phyloP scores from a whole-genome alignment of 2,888 invertebrate species.

The Myopa tessellatipennis region DNA sequence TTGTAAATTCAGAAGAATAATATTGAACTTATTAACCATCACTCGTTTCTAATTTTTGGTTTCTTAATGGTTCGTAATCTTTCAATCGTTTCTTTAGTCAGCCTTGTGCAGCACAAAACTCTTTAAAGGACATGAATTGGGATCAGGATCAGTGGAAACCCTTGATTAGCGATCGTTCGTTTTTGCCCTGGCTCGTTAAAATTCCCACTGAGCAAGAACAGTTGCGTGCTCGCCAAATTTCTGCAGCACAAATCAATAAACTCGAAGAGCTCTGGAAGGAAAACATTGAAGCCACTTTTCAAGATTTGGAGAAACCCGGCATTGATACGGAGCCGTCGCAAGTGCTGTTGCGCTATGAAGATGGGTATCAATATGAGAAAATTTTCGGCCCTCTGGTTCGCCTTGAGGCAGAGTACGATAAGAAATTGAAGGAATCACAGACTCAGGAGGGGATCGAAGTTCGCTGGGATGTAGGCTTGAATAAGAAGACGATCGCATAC shows the following conservation, averaged over 20 bases:
- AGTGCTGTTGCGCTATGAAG: constrained; percentile 83
- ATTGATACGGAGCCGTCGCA: constrained; percentile 98
- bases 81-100: constrained; percentile 70
- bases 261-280: constrained; percentile 99
- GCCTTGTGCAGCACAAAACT: constrained; percentile 97
- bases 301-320: constrained; percentile 97
- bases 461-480: constrained; percentile 98
- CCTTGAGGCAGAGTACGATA: constrained; percentile 98
- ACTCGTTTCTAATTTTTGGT: too few relatives aligned
- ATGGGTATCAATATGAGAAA: constrained; percentile 99
- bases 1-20: too few relatives aligned
- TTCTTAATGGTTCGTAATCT: not conserved
- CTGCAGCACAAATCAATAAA: constrained; percentile 96
- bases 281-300: constrained; percentile 96
- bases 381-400: constrained; percentile 97
- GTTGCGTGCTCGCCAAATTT: constrained; percentile 93
- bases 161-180: constrained; percentile 94
- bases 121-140: constrained; percentile 99
- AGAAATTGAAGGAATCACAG: constrained; percentile 96
- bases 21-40: too few relatives aligned
- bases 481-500: constrained; percentile 97
- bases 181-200: constrained; percentile 96
- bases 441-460: constrained; percentile 98
- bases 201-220: constrained; percentile 98
- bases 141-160: constrained; percentile 99